A percentile compares a stretch with the other conserved stretches of the same genome.
Evolutionary conservation across 2,797 vertebrate species (phyloP).

Genomic region (Malacoraja senta): DNA sequence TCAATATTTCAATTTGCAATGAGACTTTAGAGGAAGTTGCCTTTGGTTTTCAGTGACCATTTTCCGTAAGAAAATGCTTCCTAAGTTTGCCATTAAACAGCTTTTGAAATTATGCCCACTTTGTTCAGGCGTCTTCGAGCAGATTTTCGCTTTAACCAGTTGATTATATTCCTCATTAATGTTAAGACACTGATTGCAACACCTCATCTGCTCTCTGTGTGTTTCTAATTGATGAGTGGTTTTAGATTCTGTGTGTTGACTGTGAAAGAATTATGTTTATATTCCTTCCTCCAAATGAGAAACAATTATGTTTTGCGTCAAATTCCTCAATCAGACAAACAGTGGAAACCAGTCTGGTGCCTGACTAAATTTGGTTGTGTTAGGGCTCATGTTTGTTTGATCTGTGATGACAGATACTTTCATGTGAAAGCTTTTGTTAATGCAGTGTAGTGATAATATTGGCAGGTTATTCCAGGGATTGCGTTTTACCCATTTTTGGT

Average conservation of each 20-base stretch:
- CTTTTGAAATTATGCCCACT: background rate
- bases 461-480: background rate
- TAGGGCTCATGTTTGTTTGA: background rate
- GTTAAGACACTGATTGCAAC: background rate
- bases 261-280: background rate
- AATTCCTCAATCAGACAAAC: slow-evolving; percentile 11
- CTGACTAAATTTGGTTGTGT: slow-evolving; percentile 15
- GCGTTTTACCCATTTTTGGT: slow-evolving; percentile 33
- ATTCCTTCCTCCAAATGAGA: background rate
- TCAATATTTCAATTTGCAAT: background rate
- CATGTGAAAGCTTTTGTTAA: background rate
- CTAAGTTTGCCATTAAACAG: background rate
- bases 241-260: background rate
- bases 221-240: background rate
- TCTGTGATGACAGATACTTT: background rate
- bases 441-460: slow-evolving; percentile 2
- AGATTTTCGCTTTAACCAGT: background rate
- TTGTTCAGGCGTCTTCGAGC: background rate
- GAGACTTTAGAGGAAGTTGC: background rate
- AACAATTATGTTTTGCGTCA: background rate
- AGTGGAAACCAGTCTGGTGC: background rate
- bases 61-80: background rate
- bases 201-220: background rate
- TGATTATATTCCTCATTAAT: background rate
- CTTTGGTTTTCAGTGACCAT: background rate